These are phyloP conservation scores for Lycophotia porphyrea DNA, from an alignment of 2,888 invertebrate genomes.

Conservation along the genomic window DNA sequence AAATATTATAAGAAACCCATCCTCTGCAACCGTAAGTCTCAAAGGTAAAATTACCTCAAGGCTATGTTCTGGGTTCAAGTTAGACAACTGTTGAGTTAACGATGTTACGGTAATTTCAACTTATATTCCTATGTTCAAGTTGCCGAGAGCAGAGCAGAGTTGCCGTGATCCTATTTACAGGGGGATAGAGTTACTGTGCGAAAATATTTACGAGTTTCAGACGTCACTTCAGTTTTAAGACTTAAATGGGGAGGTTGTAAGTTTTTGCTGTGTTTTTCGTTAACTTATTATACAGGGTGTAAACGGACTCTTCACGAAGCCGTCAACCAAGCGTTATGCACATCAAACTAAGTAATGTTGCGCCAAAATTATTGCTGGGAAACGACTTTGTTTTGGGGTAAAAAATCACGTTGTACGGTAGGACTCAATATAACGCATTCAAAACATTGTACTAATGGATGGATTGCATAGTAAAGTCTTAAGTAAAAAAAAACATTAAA, in stretches of 20 bases:
- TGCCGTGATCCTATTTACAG: constrained; percentile 38
- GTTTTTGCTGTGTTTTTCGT: too few relatives aligned
- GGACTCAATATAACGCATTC: too few relatives aligned
- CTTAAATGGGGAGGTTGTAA: not conserved
- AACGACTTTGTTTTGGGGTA: too few relatives aligned
- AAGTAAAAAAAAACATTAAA: too few relatives aligned
- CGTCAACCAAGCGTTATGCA: too few relatives aligned
- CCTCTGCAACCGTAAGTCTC: constrained; percentile 43
- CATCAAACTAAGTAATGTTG: too few relatives aligned
- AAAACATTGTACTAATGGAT: too few relatives aligned
- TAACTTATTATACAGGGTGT: too few relatives aligned
- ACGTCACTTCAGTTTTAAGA: constrained; percentile 26
- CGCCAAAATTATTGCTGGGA: too few relatives aligned
- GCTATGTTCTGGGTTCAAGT: constrained; percentile 60
- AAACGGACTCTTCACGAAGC: too few relatives aligned
- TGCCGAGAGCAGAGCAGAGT: constrained; percentile 33
- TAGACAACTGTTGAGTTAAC: constrained; percentile 69
- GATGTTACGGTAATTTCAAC: constrained; percentile 67
- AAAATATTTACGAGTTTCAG: constrained; percentile 39
- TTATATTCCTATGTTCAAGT: constrained; percentile 63
- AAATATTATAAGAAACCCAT: not conserved
- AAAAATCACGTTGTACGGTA: too few relatives aligned
- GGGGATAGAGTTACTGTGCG: constrained; percentile 37
- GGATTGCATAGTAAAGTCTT: too few relatives aligned
- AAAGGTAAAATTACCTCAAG: constrained; percentile 65